Evolutionary conservation across 2,888 invertebrate species (phyloP).

Genomic region (Mythimna albipuncta): DNA sequence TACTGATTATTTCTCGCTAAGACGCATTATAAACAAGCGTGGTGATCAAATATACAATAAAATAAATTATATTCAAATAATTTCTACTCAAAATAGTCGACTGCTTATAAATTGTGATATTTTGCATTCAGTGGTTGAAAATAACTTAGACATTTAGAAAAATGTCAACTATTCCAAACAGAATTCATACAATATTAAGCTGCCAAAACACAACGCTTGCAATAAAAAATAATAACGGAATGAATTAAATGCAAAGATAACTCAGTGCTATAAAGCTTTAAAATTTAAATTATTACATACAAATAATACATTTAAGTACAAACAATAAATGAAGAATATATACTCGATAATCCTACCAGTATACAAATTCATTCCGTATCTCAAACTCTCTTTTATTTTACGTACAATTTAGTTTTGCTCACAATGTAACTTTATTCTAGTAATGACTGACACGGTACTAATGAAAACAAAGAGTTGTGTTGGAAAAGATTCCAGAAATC

Average conservation of each 20-base stretch:
- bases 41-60: conserved; percentile 41
- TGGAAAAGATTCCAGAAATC: no score
- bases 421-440: conserved; percentile 28
- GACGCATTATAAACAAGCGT: conserved; percentile 51
- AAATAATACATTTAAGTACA: conserved; percentile 52
- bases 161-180: conserved; percentile 38
- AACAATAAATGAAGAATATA: conserved; percentile 37
- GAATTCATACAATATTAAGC: conserved; percentile 58
- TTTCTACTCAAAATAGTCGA: conserved; percentile 44
- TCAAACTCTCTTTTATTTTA: conserved; percentile 38
- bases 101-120: conserved; percentile 47
- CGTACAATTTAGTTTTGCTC: conserved; percentile 41
- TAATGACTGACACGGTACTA: not conserved
- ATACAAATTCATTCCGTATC: conserved; percentile 59
- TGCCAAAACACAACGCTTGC: conserved; percentile 71
- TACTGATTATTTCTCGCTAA: conserved; percentile 49
- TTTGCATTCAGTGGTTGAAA: conserved; percentile 17
- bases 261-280: conserved; percentile 46
- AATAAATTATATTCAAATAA: conserved; percentile 48
- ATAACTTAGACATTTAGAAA: conserved; percentile 6
- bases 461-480: no score
- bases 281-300: conserved; percentile 34
- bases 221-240: conserved; percentile 58
- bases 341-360: conserved; percentile 47
- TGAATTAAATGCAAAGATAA: conserved; percentile 69